Conservation (phyloP, 2,113 vertebrate genomes). For the Carlito syrichta region DNA sequence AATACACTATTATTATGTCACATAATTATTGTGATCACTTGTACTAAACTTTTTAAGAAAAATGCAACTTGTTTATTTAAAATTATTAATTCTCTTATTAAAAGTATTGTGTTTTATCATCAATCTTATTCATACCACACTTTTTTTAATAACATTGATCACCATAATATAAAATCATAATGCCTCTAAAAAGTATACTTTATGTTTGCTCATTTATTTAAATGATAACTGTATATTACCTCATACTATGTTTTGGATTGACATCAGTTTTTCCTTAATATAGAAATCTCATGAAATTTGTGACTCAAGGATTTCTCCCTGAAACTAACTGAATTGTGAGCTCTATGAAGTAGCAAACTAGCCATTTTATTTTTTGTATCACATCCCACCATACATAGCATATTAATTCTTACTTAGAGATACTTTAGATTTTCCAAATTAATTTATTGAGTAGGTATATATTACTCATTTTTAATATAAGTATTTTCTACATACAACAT, state of each 20-base stretch:
- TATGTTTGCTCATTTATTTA: not conserved
- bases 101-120: not conserved
- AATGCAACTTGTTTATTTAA: not conserved
- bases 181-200: not conserved
- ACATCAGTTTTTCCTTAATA: not conserved
- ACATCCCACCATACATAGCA: accelerated
- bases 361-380: not conserved
- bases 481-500: not conserved
- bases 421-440: not conserved
- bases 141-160: not conserved
- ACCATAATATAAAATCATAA: not conserved
- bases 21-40: not conserved
- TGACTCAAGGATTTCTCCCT: not conserved
- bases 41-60: not conserved
- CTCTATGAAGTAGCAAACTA: not conserved
- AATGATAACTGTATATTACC: not conserved
- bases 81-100: not conserved
- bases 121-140: not conserved
- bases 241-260: not conserved
- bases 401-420: not conserved
- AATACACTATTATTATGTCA: not conserved
- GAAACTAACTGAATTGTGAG: not conserved
- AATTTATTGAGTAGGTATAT: not conserved
- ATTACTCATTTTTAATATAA: not conserved
- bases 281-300: not conserved